Conservation (phyloP, 2,888 invertebrate species). For the Chymomyza procnemis region DNA sequence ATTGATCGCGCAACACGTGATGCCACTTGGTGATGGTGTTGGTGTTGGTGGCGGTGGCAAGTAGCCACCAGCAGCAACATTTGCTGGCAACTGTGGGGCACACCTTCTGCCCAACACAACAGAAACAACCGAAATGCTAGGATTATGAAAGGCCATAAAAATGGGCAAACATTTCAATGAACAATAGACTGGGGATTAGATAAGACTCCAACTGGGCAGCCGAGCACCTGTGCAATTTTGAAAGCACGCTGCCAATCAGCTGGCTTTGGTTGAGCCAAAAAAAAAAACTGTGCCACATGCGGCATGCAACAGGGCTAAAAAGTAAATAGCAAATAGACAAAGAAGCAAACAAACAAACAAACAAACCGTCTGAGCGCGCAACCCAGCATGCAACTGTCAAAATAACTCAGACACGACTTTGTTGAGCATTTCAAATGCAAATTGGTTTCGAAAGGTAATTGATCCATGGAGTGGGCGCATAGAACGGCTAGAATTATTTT, state of each 20-base stretch:
- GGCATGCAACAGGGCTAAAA: not conserved
- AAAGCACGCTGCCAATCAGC: constrained; percentile 67
- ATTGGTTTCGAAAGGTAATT: constrained; percentile 72
- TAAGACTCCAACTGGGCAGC: constrained; percentile 36
- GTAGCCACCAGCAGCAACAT: constrained; percentile 17
- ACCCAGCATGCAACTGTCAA: constrained; percentile 66
- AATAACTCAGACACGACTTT: constrained; percentile 68
- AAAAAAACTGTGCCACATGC: constrained; percentile 13
- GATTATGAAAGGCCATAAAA: not conserved
- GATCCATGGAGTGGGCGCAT: constrained; percentile 19
- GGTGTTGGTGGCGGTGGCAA: constrained; percentile 28
- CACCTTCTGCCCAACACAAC: constrained; percentile 63
- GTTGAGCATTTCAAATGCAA: constrained; percentile 72
- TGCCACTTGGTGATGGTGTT: constrained; percentile 35
- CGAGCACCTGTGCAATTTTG: constrained; percentile 51
- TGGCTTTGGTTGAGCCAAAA: constrained; percentile 2
- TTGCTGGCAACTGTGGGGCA: constrained; percentile 72
- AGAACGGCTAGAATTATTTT: not conserved
- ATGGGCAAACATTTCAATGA: constrained; percentile 13
- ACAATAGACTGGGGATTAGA: constrained; percentile 33
- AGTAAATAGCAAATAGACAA: not conserved
- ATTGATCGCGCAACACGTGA: constrained; percentile 74
- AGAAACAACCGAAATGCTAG: constrained; percentile 21
- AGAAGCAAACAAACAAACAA: not conserved
- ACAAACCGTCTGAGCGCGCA: not conserved